Conservation (phyloP, 2,113 vertebrate genomes). For the Alligator sinensis region DNA sequence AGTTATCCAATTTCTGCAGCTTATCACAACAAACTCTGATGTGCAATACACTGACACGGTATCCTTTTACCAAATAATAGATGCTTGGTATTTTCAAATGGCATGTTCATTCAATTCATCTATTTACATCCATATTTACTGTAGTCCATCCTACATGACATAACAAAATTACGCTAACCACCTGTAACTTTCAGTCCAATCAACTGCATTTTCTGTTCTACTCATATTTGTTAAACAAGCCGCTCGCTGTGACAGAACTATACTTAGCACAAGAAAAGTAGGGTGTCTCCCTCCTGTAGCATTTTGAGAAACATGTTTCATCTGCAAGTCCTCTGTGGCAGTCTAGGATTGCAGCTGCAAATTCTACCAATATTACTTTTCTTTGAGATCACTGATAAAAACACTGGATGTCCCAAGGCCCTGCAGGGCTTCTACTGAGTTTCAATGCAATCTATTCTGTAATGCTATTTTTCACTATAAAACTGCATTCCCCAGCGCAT, state of each 20-base stretch:
- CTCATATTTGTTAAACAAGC: neutral
- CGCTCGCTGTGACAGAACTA: neutral
- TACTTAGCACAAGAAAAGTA: neutral
- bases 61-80: neutral
- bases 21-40: neutral
- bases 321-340: neutral
- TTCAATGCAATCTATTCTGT: neutral
- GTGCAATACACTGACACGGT: rapidly evolving
- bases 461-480: neutral
- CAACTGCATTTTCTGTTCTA: neutral
- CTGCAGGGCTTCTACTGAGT: neutral
- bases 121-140: neutral
- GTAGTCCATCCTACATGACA: neutral
- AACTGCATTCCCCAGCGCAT: neutral
- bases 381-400: neutral
- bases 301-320: neutral
- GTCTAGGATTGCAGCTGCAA: neutral
- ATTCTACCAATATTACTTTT: neutral
- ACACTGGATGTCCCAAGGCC: neutral
- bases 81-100: rapidly evolving
- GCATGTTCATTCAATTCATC: neutral
- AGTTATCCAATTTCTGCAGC: neutral
- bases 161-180: neutral
- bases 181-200: neutral
- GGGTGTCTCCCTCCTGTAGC: neutral